Evolutionary conservation across 2,797 vertebrate genomes (phyloP).

Genomic region (Leptatherina wallacei): DNA sequence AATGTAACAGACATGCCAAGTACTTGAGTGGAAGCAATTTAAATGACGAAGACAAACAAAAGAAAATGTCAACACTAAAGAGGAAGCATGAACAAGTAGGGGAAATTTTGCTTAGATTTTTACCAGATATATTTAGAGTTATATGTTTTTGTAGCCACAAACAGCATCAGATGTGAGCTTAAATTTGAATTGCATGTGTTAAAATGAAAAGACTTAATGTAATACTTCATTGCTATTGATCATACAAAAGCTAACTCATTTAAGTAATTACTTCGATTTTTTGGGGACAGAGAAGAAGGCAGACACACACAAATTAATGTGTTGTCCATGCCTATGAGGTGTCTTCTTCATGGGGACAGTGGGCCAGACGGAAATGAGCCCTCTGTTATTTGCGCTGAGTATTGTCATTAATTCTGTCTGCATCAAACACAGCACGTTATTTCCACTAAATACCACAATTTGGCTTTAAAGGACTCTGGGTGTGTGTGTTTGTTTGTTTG

Average conservation of each 20-base stretch:
- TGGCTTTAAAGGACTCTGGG: constrained; percentile 74
- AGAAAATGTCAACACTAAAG: not conserved
- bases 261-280: not conserved
- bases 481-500: constrained; percentile 15
- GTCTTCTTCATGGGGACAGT: constrained; percentile 58
- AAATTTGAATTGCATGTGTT: not conserved
- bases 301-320: constrained; percentile 28
- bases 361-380: constrained; percentile 76
- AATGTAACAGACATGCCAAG: constrained; percentile 1
- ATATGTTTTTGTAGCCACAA: not conserved
- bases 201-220: not conserved
- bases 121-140: not conserved
- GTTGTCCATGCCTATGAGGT: constrained; percentile 46
- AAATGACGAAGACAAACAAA: constrained; percentile 18
- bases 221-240: not conserved
- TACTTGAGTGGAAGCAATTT: constrained; percentile 9
- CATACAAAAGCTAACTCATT: not conserved
- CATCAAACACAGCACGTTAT: constrained; percentile 83
- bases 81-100: not conserved
- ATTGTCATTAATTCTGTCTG: constrained; percentile 85
- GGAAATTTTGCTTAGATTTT: not conserved
- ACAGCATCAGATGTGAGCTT: not conserved
- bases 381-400: constrained; percentile 83
- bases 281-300: not conserved
- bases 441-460: constrained; percentile 85